Base-by-base conservation (phyloP, 1,140 invertebrate species). In the Temnothorax nylanderi region DNA sequence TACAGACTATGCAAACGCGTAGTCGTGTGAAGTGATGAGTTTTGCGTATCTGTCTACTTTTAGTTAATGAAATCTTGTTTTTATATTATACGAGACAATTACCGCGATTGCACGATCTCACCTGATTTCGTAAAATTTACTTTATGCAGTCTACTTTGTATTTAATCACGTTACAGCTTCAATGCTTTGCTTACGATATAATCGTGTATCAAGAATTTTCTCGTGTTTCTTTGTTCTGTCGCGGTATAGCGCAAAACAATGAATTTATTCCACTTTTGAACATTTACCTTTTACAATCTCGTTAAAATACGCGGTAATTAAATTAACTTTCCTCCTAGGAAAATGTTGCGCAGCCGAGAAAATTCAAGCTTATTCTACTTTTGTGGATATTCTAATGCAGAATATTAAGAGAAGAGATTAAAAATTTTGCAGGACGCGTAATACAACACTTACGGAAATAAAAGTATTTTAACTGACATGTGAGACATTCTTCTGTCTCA, bases 141-240 rank as follows among this genome's bases (percentile, higher is more conserved):
- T 60, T 82, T 84, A 41, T 21, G n/a, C n/a, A 34, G 41, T 74
- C 3, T 21, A 62, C 41, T 54, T 74, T 75, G 54, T 60, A 75
- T 49, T 84, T 82, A 82, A 84, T 84, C 67, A 72, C 69, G 26
- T 60, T 84, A 49, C 13, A 60, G 51, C n/a, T 84, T 84, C 67
- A 84, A 49, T 51, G 80, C 32, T 11, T 47, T 60, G 54, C 41
- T 75, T 49, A 75, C 10, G 10, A 5, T 60, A 75, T 60, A 84
- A 21, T 60, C n/a, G 54, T 34, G 51, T 49, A 26, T 49, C 34
- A 56, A 72, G 51, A 32, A 44, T 8, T 75, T 84, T 60, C 13
- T n/a, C 2, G 7, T 11, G 37, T 84, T 84, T 75, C 54, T 80
- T 80, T 80, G n/a, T 54, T 54, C 34, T 26, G 44, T 74, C 54